Evolutionary conservation across 2,797 vertebrate species (phyloP), one percentile per base, ranked within the genome.

Genomic region (Rhodeus uyekii): DNA sequence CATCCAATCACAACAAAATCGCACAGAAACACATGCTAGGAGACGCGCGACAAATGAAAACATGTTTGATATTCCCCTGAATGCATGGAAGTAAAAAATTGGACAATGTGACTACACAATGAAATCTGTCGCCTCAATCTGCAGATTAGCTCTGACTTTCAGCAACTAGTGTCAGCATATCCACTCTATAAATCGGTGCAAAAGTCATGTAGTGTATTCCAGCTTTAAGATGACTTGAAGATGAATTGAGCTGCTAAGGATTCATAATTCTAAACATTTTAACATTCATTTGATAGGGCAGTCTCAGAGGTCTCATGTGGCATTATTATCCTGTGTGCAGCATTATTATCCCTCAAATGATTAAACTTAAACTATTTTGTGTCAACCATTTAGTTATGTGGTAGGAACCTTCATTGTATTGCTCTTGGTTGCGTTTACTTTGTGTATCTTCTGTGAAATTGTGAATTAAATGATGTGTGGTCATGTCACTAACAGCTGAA

Each of bases 381-480:
- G 2, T 64, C 32, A 67, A 65, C 22, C 22, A n/a, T n/a, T n/a
- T 61, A 46, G 32, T 72, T 65, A 29, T 55, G 65, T 60, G 6
- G 16, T 60, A 58, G 44, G 68, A 81, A 36, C 36, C 58, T 53
- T 50, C 32, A 34, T 74, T 18, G 67, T 60, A 14, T 72, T 73
- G 22, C 32, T 67, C 46, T 14, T 44, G 46, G 55, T 84, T 79
- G 46, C 13, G 14, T 74, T 84, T 73, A 55, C 14, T 8, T 50
- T 16, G 36, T 74, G 9, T 55, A 27, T 29, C 50, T 48, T 74
- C 14, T 29, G 38, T 24, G 69, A 79, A 67, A 39, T 34, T 48
- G 44, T 76, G 34, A 74, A 44, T 22, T 50, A 71, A 67, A 42
- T 18, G 73, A 16, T 71, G 44, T 72, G 46, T 16, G 34, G 55